Evolutionary conservation across 1,140 invertebrate genomes (phyloP).

Genomic region (Grapholita molesta): DNA sequence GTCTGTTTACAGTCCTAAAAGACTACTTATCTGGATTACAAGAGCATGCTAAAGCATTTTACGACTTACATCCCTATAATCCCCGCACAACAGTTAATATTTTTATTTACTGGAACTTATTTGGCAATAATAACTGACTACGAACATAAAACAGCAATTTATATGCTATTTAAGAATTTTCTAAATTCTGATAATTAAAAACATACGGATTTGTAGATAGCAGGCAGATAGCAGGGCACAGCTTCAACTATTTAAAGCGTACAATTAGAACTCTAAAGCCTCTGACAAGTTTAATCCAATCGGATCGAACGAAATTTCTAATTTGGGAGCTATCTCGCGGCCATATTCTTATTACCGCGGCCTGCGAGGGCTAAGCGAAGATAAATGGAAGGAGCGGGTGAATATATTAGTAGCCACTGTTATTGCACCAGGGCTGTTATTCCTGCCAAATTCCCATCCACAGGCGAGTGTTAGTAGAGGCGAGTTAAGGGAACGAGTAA

Average conservation of each 20-base stretch:
- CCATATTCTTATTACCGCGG: constrained; percentile 9
- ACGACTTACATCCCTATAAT: too few relatives aligned
- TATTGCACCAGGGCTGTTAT: constrained; percentile 4
- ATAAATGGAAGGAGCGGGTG: constrained; percentile 15
- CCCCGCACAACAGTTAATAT: too few relatives aligned
- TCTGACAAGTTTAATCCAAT: constrained; percentile 13
- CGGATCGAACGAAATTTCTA: constrained; percentile 4
- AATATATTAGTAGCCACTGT: constrained; percentile 15
- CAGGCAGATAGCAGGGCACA: background rate
- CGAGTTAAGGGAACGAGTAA: background rate
- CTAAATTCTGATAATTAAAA: background rate
- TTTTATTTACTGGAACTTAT: too few relatives aligned
- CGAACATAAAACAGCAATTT: too few relatives aligned
- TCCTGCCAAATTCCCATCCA: background rate
- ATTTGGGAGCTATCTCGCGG: background rate
- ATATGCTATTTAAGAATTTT: too few relatives aligned
- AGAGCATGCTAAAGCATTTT: too few relatives aligned
- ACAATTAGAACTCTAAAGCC: background rate
- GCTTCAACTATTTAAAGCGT: constrained; percentile 5
- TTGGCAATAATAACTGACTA: too few relatives aligned
- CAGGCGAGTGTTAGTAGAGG: background rate
- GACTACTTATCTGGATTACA: too few relatives aligned
- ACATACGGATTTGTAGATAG: background rate
- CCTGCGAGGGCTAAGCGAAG: background rate
- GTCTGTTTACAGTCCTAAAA: too few relatives aligned